These are phyloP conservation scores for Frieseomelitta varia DNA, from an alignment of 1,140 invertebrate species.

Conservation along the genomic window DNA sequence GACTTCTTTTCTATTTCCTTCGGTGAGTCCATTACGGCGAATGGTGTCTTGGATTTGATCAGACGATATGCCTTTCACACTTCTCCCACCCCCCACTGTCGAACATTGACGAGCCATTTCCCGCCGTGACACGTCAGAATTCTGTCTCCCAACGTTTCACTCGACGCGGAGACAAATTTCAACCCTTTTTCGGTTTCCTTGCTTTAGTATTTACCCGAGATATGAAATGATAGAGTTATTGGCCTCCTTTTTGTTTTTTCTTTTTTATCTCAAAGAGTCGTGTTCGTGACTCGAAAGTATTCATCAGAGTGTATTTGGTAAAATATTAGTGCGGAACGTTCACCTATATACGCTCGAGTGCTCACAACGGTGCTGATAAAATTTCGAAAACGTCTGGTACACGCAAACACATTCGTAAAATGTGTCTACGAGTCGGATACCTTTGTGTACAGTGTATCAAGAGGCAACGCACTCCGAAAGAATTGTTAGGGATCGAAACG, in stretches of 20 bases:
- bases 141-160: slow-evolving; percentile 11
- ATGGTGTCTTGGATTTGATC: slow-evolving; percentile 47
- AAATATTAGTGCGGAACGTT: not conserved
- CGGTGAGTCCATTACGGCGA: slow-evolving; percentile 42
- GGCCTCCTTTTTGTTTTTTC: no score
- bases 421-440: no score
- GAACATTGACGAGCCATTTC: not conserved
- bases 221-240: no score
- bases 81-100: not conserved
- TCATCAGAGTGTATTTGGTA: no score
- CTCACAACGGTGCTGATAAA: no score
- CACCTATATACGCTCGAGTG: not conserved
- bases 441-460: no score
- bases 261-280: not conserved
- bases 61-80: slow-evolving; percentile 9
- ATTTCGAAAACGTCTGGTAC: no score
- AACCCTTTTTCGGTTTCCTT: not conserved
- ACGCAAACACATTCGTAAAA: no score
- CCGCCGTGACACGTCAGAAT: slow-evolving; percentile 22
- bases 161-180: slow-evolving; percentile 26
- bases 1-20: slow-evolving; percentile 42
- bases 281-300: not conserved
- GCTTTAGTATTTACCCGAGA: not conserved
- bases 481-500: no score
- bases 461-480: no score